Evolutionary conservation across 2,797 vertebrate species (phyloP).

Genomic region (Hydrophis major): DNA sequence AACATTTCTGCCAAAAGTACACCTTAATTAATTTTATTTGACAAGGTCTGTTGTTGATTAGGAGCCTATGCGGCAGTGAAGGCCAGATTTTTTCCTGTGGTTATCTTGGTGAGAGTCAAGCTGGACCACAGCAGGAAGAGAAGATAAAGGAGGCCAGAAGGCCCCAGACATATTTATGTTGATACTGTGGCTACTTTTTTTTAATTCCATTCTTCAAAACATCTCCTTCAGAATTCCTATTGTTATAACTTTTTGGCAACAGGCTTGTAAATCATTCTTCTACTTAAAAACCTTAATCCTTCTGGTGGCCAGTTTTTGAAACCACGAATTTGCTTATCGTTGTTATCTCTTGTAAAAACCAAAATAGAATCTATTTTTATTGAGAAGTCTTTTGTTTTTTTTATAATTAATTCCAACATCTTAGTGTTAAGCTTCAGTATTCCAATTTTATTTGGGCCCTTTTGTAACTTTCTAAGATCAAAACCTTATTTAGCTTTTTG

Average conservation of each 20-base stretch:
- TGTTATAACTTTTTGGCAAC: background rate
- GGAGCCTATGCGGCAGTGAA: background rate
- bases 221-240: background rate
- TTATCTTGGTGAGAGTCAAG: background rate
- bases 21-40: conserved; percentile 22
- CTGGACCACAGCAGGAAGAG: background rate
- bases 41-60: conserved; percentile 13
- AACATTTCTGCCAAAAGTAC: conserved; percentile 27
- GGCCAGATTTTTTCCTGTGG: background rate
- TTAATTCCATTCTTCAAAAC: background rate
- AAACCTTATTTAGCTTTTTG: background rate
- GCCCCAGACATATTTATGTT: background rate
- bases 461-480: background rate
- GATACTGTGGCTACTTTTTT: background rate
- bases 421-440: background rate
- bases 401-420: background rate
- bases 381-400: background rate
- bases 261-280: background rate
- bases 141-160: background rate
- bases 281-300: background rate
- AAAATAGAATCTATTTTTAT: background rate
- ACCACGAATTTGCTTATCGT: background rate
- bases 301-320: background rate
- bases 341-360: background rate
- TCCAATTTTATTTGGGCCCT: background rate